These are phyloP conservation scores for Myiotriccus ornatus DNA, from an alignment of 2,797 vertebrate genomes.

Conservation along the genomic window DNA sequence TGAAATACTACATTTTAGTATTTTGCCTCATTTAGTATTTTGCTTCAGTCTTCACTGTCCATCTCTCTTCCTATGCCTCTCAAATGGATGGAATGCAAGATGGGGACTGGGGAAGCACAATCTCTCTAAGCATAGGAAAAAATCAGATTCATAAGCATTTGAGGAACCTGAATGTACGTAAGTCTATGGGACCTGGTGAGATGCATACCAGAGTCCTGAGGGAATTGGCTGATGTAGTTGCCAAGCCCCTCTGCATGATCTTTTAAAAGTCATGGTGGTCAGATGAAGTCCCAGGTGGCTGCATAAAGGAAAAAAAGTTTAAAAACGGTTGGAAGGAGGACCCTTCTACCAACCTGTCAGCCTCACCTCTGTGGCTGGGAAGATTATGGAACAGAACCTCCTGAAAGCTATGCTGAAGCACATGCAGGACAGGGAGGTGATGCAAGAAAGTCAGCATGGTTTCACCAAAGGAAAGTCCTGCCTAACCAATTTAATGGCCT, in stretches of 20 bases:
- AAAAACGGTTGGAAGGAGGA: not conserved
- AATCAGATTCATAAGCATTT: not conserved
- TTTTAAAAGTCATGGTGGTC: not conserved
- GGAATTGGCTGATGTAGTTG: not conserved
- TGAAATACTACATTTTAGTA: not conserved
- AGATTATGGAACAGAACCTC: not conserved
- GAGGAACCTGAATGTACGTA: not conserved
- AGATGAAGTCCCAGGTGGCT: not conserved
- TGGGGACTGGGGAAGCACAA: not conserved
- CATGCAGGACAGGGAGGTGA: not conserved
- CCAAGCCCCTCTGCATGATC: not conserved
- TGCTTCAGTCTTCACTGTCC: not conserved
- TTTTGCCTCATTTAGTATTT: not conserved
- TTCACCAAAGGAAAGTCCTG: not conserved
- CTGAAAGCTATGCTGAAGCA: not conserved
- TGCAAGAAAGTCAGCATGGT: not conserved
- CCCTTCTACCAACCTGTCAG: not conserved
- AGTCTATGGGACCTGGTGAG: not conserved
- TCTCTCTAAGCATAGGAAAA: not conserved
- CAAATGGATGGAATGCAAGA: not conserved
- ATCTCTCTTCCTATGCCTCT: not conserved
- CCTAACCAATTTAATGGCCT: not conserved
- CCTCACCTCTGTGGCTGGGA: not conserved
- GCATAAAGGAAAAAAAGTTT: not conserved
- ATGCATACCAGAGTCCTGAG: not conserved